Conservation (phyloP, 1,140 invertebrate genomes). For the Andricus grossulariae region DNA sequence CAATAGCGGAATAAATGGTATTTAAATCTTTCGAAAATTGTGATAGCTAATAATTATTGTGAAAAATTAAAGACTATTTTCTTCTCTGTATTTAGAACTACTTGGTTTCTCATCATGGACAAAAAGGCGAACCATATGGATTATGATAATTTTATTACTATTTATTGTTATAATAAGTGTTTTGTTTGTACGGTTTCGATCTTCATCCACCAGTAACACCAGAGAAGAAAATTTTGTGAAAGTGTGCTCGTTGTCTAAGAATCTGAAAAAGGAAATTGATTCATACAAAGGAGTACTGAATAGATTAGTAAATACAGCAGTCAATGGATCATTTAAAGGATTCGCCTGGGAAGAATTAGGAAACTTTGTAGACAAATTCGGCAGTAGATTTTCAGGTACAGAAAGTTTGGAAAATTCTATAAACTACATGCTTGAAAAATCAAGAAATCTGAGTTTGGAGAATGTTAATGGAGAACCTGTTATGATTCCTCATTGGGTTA, state of each 20-base stretch:
- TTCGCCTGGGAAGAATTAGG: conserved; percentile 80
- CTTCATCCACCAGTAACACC: not conserved
- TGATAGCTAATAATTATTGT: no score
- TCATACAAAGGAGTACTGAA: conserved; percentile 77
- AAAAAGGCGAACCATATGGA: no score
- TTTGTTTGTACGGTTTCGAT: no score
- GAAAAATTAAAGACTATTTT: no score
- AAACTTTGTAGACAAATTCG: conserved; percentile 85
- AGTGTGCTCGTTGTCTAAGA: conserved; percentile 38
- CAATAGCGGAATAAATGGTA: no score
- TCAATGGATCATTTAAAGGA: conserved; percentile 78
- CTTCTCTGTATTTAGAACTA: no score
- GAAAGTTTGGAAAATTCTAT: conserved; percentile 82
- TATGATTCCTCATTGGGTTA: conserved; percentile 77
- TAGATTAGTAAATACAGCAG: conserved; percentile 78
- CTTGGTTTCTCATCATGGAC: no score
- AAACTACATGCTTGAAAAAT: conserved; percentile 82
- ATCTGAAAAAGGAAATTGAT: conserved; percentile 77
- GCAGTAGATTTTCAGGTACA: conserved; percentile 81
- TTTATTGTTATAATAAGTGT: no score
- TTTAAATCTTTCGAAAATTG: no score
- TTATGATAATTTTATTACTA: no score
- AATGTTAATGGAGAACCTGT: conserved; percentile 81
- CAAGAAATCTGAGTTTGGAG: conserved; percentile 75
- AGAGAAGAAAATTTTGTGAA: conserved; percentile 9